Evolutionary conservation across 2,888 invertebrate genomes (phyloP).

Genomic region (Zaprionus bogoriensis): DNA sequence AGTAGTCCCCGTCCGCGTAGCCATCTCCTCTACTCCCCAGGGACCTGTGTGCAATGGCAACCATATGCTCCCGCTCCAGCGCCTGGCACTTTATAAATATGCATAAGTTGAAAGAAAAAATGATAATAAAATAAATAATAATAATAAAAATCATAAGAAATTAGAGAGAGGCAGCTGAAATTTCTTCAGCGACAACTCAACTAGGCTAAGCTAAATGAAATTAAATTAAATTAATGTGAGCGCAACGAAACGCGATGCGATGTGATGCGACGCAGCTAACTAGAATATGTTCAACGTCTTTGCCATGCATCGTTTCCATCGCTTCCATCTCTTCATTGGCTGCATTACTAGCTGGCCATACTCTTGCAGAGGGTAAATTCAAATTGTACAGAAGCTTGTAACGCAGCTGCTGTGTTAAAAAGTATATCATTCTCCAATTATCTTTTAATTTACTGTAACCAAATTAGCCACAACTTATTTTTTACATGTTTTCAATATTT

Average conservation of each 20-base stretch:
- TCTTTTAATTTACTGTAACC: too few species aligned
- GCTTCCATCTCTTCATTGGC: constrained; percentile 35
- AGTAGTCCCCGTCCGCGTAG: neutral
- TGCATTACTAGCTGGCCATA: too few species aligned
- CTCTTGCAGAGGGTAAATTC: too few species aligned
- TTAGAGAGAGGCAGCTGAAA: constrained; percentile 38
- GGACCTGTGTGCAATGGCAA: constrained; percentile 5
- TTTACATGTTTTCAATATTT: too few species aligned
- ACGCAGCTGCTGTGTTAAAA: too few species aligned
- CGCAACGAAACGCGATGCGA: constrained; percentile 19
- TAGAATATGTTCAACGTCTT: constrained; percentile 56
- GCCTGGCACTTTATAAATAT: constrained; percentile 60
- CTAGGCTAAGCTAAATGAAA: constrained; percentile 28
- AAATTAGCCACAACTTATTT: too few species aligned
- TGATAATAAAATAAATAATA: constrained; percentile 6
- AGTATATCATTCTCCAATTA: too few species aligned
- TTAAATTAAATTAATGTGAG: constrained; percentile 65
- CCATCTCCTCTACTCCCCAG: constrained; percentile 3
- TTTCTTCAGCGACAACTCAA: constrained; percentile 58
- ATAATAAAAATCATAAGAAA: constrained; percentile 9
- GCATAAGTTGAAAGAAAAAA: constrained; percentile 52
- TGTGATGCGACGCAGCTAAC: constrained; percentile 59
- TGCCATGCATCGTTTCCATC: too few species aligned
- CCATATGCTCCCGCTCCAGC: constrained; percentile 20
- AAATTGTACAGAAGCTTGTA: too few species aligned